Conservation (phyloP, 2,113 vertebrate genomes). For the Hipposideros armiger region DNA sequence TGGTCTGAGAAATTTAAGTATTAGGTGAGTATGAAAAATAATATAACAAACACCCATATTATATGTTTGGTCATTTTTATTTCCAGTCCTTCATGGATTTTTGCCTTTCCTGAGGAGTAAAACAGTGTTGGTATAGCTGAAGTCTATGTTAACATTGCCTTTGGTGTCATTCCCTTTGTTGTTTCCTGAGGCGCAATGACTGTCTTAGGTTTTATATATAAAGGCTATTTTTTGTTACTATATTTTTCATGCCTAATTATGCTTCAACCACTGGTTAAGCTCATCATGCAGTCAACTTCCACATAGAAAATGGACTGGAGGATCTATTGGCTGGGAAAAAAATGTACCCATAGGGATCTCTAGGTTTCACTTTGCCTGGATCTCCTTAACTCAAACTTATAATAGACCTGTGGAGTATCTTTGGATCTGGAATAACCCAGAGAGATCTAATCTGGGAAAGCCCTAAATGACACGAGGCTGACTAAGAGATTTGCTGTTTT, state of each 20-base stretch:
- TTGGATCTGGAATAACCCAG: background rate
- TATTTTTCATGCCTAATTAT: background rate
- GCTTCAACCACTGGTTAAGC: background rate
- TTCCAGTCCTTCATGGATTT: background rate
- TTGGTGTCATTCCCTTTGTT: background rate
- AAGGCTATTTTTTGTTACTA: background rate
- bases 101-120: background rate
- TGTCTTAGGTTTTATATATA: background rate
- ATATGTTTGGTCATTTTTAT: background rate
- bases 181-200: background rate
- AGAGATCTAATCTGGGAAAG: background rate
- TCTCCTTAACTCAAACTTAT: background rate
- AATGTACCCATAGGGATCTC: background rate
- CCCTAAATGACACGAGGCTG: background rate
- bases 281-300: background rate
- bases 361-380: background rate
- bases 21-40: background rate
- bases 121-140: background rate
- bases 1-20: slow-evolving; percentile 8
- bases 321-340: background rate
- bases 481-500: background rate
- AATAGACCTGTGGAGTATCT: background rate
- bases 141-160: background rate
- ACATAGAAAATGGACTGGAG: background rate
- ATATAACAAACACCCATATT: background rate